Evolutionary conservation across 2,888 invertebrate genomes (phyloP).

Genomic region (Campaea margaritaria): DNA sequence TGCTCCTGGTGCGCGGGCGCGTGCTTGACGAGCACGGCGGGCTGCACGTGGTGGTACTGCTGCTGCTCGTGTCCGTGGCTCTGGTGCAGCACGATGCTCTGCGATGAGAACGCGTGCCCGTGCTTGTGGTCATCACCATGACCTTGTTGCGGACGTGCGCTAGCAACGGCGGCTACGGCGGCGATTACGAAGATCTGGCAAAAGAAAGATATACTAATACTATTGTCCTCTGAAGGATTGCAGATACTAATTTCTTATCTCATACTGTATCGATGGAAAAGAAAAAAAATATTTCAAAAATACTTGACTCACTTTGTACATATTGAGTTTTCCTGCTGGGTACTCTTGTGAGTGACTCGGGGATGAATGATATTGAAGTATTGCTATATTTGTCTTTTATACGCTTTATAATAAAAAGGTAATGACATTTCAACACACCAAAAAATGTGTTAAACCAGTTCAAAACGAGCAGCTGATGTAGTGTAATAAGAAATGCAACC

Average conservation of each 20-base stretch:
- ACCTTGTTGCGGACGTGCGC: conserved; percentile 48
- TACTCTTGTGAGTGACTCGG: background rate
- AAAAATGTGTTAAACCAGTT: background rate
- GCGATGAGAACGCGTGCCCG: conserved; percentile 9
- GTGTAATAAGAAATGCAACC: too few species aligned
- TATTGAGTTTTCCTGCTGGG: background rate
- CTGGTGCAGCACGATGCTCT: conserved; percentile 52
- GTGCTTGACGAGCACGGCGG: conserved; percentile 11
- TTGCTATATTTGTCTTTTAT: background rate
- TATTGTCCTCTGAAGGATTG: too few species aligned
- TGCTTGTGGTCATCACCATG: conserved; percentile 37
- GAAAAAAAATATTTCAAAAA: background rate
- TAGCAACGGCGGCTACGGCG: conserved; percentile 41
- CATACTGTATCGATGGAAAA: too few species aligned
- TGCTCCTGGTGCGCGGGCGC: conserved; percentile 6
- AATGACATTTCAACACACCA: background rate
- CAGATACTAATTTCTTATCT: too few species aligned
- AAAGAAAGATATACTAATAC: background rate
- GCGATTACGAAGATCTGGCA: conserved; percentile 44
- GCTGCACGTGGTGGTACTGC: conserved; percentile 14
- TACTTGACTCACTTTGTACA: background rate
- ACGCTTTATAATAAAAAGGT: background rate
- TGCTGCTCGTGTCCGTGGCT: conserved; percentile 12
- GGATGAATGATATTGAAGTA: background rate
- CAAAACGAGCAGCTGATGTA: background rate